phyloP scores from a whole-genome alignment of 2,113 vertebrate genomes.

The Microcebus ravelobensis region DNA sequence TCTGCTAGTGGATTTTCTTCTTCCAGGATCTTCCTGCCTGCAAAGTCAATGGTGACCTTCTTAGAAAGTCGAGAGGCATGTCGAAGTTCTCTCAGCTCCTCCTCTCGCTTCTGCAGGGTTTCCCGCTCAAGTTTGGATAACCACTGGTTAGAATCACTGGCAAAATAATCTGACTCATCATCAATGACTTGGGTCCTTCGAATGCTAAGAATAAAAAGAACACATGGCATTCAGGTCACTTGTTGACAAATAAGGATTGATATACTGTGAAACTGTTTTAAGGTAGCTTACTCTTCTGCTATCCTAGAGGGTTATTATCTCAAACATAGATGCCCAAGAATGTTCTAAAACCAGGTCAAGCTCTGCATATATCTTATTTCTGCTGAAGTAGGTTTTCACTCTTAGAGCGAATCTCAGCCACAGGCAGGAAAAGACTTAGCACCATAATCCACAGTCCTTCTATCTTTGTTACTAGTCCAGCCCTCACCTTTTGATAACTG shows the following conservation, averaged over 20 bases:
- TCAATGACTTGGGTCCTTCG: slow-evolving; percentile 97
- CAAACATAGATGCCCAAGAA: not conserved
- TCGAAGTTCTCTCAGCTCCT: slow-evolving; percentile 93
- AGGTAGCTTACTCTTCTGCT: not conserved
- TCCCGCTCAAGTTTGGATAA: slow-evolving; percentile 93
- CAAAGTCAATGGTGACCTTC: slow-evolving; percentile 96
- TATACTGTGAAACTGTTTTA: not conserved
- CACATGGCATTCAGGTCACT: not conserved
- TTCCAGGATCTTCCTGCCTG: slow-evolving; percentile 93
- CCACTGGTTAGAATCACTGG: slow-evolving; percentile 97
- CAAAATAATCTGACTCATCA: slow-evolving; percentile 97
- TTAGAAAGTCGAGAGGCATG: slow-evolving; percentile 91
- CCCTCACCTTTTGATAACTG: not conserved
- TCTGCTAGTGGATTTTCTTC: slow-evolving; percentile 87
- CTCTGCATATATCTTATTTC: not conserved
- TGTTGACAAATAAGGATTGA: not conserved
- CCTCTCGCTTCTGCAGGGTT: slow-evolving; percentile 89
- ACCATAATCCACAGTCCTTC: not conserved
- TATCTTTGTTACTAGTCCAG: not conserved
- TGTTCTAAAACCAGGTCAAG: slow-evolving; percentile 4
- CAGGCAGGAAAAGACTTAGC: not conserved
- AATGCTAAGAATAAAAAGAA: slow-evolving; percentile 84
- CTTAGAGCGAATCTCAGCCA: not conserved
- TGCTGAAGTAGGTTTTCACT: not conserved
- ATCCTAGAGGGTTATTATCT: not conserved